Percentiles rank a stretch among this genome's conserved stretches.
phyloP scores from a whole-genome alignment of 2,113 vertebrate genomes.

The Cacatua alba region DNA sequence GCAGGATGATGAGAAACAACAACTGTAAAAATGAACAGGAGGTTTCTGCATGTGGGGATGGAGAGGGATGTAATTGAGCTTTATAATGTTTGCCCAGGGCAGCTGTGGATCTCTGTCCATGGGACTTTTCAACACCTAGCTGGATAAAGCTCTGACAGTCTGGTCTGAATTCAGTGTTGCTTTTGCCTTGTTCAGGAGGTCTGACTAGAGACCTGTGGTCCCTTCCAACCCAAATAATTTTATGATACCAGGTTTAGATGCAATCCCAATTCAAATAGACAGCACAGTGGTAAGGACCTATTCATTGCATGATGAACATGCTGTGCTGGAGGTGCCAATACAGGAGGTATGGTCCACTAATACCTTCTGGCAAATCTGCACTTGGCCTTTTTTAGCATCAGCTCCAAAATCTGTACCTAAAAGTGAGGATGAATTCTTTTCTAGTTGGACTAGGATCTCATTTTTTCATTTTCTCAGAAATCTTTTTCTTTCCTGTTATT shows the following conservation, averaged over 20 bases:
- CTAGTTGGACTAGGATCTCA: neutral
- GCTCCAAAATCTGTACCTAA: neutral
- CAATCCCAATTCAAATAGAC: neutral
- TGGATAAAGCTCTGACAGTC: neutral
- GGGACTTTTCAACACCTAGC: neutral
- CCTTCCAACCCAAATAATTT: neutral
- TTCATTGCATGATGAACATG: neutral
- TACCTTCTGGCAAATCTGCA: neutral
- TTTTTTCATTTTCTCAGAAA: neutral
- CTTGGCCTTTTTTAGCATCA: neutral
- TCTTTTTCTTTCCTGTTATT: neutral
- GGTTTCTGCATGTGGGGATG: neutral
- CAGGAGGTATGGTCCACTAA: neutral
- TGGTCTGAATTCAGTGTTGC: neutral
- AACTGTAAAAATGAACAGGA: neutral
- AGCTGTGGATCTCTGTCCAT: neutral
- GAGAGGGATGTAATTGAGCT: neutral
- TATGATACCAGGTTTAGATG: neutral
- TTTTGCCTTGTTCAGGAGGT: neutral
- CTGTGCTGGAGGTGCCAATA: neutral
- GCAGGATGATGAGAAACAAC: neutral
- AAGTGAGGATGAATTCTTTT: neutral
- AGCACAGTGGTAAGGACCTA: neutral
- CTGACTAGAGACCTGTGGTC: neutral
- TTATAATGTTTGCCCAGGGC: neutral